Percentiles rank a stretch among this genome's conserved stretches.
These are phyloP conservation scores for Elaeidobius kamerunicus DNA, from an alignment of 2,888 invertebrate species.

Conservation along the genomic window DNA sequence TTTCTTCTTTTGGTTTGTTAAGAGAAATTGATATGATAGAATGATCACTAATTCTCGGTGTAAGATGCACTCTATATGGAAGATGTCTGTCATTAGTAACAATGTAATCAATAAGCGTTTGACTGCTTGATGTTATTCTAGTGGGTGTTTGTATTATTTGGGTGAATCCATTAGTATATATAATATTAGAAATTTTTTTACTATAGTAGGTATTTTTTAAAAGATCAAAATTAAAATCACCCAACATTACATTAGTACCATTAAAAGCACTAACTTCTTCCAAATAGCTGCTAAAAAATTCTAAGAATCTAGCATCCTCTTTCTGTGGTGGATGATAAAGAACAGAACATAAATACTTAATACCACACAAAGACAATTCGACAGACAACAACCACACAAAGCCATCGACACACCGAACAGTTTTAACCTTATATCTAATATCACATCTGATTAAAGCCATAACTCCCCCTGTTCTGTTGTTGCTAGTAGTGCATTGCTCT, in stretches of 20 bases:
- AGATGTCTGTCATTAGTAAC: not conserved
- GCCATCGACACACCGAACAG: not conserved
- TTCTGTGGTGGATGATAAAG: not conserved
- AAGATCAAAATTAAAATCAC: not conserved
- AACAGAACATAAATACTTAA: not conserved
- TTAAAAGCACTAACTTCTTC: not conserved
- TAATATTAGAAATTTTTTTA: not conserved
- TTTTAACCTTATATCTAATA: constrained; percentile 11
- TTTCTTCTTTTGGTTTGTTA: not conserved
- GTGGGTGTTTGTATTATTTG: too few species aligned
- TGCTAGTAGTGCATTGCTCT: constrained; percentile 5
- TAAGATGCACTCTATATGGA: too few species aligned
- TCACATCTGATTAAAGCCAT: constrained; percentile 8
- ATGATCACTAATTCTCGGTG: not conserved
- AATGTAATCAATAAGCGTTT: not conserved
- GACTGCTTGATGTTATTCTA: too few species aligned
- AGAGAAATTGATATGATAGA: too few species aligned
- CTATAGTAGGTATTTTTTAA: not conserved
- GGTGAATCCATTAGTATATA: not conserved
- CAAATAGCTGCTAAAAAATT: not conserved
- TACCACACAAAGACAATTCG: not conserved
- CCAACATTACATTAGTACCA: not conserved
- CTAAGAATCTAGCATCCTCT: not conserved
- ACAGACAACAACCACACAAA: not conserved
- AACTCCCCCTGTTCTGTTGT: constrained; percentile 5